Base-by-base conservation (phyloP, 1,140 invertebrate species). In the Eurosta solidaginis region DNA sequence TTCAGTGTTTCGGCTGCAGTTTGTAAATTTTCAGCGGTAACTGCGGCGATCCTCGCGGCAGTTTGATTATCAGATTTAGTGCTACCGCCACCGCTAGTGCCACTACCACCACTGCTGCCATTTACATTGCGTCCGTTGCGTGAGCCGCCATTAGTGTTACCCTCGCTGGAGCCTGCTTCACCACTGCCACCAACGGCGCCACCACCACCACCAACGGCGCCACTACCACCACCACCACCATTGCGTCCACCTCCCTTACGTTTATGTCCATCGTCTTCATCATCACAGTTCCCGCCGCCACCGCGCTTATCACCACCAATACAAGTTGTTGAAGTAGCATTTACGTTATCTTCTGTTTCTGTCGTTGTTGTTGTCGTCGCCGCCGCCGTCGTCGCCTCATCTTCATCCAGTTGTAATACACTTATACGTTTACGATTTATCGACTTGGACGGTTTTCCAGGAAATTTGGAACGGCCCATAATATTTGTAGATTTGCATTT, bases 401-500 rank as follows among this genome's bases (percentile, higher is more conserved):
- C 87, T 82, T 90, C 88, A 80, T 89, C 89, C 81, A 90, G 88
- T 82, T 91, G 90, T 85, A 94, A 90, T 88, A 94, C 93, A 90
- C 93, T 94, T 87, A 94, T 91, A 89, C 93, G 91, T 88, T 93
- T 94, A 90, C 93, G 93, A 89, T 93, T 94, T 86, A 93, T 92
- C 89, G 93, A 92, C 90, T 94, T 95, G 81, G 93, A 92, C 88
- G 94, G 93, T 91, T 94, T 94, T 81, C 94, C 93, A 86, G 94
- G 93, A 91, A 94, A 94, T 91, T 93, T 94, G 88, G 93, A 88
- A 78, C 85, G 84, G 81, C 86, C 86, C 86, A 88, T 88, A 81
- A 81, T 87, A 84, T 44, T 59, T 40, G 40, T 68, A 68, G 36
- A 76, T 79, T 79, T 77, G 78, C 78, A 79, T 79, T 79, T 79